Evolutionary conservation across 1,140 invertebrate species (phyloP), one percentile per base, ranked within the genome.

Genomic region (Diorhabda carinulata): DNA sequence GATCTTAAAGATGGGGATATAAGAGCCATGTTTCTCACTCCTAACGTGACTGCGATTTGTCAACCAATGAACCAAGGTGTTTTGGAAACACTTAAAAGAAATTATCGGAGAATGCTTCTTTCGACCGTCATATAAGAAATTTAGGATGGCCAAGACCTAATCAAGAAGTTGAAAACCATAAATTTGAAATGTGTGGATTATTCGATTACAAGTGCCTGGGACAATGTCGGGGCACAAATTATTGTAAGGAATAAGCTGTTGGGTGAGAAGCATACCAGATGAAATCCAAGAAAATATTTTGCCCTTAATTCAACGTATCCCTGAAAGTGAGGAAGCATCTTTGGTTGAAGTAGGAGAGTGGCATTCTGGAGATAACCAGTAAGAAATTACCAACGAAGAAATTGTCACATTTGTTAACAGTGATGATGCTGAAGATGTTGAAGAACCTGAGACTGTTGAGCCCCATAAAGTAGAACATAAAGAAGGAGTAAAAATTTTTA

Each of bases 1-100:
- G 52, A 71, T 40, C 61, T 58, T 47, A 66, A n/a, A 66, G 57
- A 73, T 72, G 74, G 77, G 56, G 77, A 80, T 77, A 76, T 52
- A 5, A 52, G 8, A 9, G 45, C 45, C 45, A 52, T 9, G 45
- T 52, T 52, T 9, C 45, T 52, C 45, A 5, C 45, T 52, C 45
- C 77, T 76, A 71, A 81, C 81, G 61, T 76, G 74, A 79, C 77
- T 69, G 70, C 80, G 64, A 71, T 77, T 64, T 79, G 81, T 69
- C 79, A 70, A 67, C 64, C 65, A 25, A 81, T 82, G 77, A 74
- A 82, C 63, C 78, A 80, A 73, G 45, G 45, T 47, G 45, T 47
- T 4, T 47, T 47, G 45, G 45, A 52, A 9, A 52, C 45, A 9
- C 45, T 52, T 5, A 52, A 52, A 52, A 52, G 45, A 52, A 52